Percentiles rank a stretch among this genome's conserved stretches.
Evolutionary conservation across 2,888 invertebrate genomes (phyloP).

Genomic region (Athrips mouffetella): DNA sequence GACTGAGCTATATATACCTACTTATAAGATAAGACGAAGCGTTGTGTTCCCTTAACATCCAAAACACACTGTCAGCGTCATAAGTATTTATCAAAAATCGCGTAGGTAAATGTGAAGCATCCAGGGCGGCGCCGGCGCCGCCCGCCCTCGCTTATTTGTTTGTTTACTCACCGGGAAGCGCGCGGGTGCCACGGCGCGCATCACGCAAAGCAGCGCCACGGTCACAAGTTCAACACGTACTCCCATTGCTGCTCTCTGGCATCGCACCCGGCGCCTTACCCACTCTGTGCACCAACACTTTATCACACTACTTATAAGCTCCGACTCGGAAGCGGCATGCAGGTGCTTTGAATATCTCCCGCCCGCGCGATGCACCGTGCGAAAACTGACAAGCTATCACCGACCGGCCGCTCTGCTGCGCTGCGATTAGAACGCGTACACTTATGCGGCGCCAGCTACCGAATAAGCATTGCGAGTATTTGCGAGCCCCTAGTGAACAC

Average conservation of each 20-base stretch:
- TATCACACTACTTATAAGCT: conserved; percentile 56
- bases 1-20: too few species aligned
- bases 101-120: conserved; percentile 26
- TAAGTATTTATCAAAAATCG: too few species aligned
- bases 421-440: conserved; percentile 70
- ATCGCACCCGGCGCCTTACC: conserved; percentile 41
- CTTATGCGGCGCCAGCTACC: conserved; percentile 72
- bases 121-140: conserved; percentile 36
- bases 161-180: conserved; percentile 71
- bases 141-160: conserved; percentile 50
- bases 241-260: conserved; percentile 52
- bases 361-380: conserved; percentile 49
- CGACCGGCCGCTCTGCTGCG: conserved; percentile 37
- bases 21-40: background rate
- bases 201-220: conserved; percentile 56
- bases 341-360: conserved; percentile 73
- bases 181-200: conserved; percentile 68
- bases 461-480: conserved; percentile 58
- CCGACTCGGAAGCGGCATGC: conserved; percentile 55
- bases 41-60: background rate
- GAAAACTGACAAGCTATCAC: conserved; percentile 23
- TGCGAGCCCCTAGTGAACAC: conserved; percentile 67
- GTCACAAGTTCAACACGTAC: conserved; percentile 45
- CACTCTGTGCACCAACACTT: conserved; percentile 7
- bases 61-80: background rate